phyloP scores from a whole-genome alignment of 2,113 vertebrate genomes.

The Ciconia maguari region DNA sequence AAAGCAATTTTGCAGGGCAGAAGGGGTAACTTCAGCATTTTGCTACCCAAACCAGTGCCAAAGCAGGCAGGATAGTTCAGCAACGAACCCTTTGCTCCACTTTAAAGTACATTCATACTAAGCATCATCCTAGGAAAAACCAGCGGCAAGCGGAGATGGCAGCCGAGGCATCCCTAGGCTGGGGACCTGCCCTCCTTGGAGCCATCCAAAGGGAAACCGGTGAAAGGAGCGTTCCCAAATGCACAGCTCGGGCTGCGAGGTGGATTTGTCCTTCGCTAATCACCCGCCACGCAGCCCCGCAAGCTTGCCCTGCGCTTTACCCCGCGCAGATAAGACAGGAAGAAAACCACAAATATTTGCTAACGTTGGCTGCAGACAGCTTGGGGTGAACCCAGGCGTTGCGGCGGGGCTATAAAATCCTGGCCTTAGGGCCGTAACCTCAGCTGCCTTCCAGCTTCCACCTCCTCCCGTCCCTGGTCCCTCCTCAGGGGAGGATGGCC shows the following conservation, averaged over 20 bases:
- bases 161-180: accelerated
- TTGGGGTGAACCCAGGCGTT: not conserved
- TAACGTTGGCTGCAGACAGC: not conserved
- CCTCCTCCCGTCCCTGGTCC: not conserved
- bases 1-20: not conserved
- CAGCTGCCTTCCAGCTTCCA: not conserved
- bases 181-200: too few species aligned
- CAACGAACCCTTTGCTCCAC: accelerated
- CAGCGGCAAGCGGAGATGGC: not conserved
- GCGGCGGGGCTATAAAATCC: not conserved
- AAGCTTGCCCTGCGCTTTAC: not conserved
- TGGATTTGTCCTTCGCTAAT: not conserved
- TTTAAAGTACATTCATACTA: accelerated
- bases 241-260: not conserved
- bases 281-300: accelerated
- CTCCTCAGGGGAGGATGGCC: not conserved
- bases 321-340: not conserved
- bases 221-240: not conserved
- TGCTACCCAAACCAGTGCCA: not conserved
- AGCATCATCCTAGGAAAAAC: not conserved
- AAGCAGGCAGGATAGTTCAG: not conserved
- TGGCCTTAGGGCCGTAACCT: not conserved
- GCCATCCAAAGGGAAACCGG: accelerated
- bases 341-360: not conserved
- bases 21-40: not conserved